Percentiles rank a stretch among this genome's conserved stretches.
Conservation (phyloP, 2,113 vertebrate genomes). For the Lota lota region DNA sequence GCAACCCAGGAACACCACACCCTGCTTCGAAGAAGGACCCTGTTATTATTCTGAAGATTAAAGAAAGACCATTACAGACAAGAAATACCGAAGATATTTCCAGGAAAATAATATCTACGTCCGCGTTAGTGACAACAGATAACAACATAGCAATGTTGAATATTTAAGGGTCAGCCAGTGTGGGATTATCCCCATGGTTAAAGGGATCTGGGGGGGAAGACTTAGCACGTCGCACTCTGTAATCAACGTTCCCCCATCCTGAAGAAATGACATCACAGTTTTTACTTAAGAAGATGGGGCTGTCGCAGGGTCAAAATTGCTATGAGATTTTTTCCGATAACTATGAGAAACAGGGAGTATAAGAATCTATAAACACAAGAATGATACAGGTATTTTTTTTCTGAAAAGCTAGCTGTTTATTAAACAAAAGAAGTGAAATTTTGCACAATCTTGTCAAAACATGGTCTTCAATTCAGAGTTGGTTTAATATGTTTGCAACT, state of each 20-base stretch:
- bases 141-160: slow-evolving; percentile 45
- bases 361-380: too few relatives aligned
- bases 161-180: slow-evolving; percentile 50
- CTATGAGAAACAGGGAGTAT: too few relatives aligned
- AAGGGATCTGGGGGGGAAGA: slow-evolving; percentile 42
- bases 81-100: slow-evolving; percentile 12
- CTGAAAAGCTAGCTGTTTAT: too few relatives aligned
- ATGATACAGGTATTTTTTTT: too few relatives aligned
- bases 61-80: slow-evolving; percentile 11
- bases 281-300: slow-evolving; percentile 12
- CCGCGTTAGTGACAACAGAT: slow-evolving; percentile 26
- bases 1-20: not conserved
- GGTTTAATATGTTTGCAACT: too few relatives aligned
- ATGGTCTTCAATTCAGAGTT: too few relatives aligned
- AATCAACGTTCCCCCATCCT: slow-evolving; percentile 48
- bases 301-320: slow-evolving; percentile 1
- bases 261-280: slow-evolving; percentile 12
- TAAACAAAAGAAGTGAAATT: too few relatives aligned
- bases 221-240: slow-evolving; percentile 39
- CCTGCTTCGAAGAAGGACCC: not conserved
- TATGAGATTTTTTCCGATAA: too few relatives aligned
- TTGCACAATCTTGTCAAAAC: too few relatives aligned
- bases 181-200: slow-evolving; percentile 58
- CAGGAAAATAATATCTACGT: slow-evolving; percentile 38
- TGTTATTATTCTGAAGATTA: slow-evolving; percentile 13